These are phyloP conservation scores for Sicus ferrugineus DNA, from an alignment of 2,888 invertebrate genomes.

Conservation along the genomic window DNA sequence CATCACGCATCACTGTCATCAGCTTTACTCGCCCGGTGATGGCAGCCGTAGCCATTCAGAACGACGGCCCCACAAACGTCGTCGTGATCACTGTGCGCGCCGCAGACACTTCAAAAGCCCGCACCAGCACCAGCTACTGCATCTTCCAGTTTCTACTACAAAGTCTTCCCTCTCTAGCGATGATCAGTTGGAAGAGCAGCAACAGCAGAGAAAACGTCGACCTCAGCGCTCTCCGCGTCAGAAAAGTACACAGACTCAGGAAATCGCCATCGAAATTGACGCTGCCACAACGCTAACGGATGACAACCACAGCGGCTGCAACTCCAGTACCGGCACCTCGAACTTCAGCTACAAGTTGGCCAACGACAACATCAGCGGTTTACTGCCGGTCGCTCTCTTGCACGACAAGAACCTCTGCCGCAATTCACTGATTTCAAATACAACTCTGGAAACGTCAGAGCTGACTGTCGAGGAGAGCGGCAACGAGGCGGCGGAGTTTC, in stretches of 20 bases:
- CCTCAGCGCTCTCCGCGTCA: slow-evolving; percentile 29
- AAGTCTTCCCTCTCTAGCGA: slow-evolving; percentile 60
- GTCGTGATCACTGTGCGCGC: slow-evolving; percentile 29
- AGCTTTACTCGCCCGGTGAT: slow-evolving; percentile 38
- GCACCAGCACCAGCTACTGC: slow-evolving; percentile 41
- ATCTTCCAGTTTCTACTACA: slow-evolving; percentile 46
- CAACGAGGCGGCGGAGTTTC: slow-evolving; percentile 34
- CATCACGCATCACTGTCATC: slow-evolving; percentile 44
- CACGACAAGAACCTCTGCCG: slow-evolving; percentile 42
- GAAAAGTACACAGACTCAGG: slow-evolving; percentile 41
- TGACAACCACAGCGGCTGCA: slow-evolving; percentile 46
- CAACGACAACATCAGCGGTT: slow-evolving; percentile 43
- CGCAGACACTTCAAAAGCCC: slow-evolving; percentile 15
- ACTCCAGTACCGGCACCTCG: slow-evolving; percentile 55
- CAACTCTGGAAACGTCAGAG: slow-evolving; percentile 39
- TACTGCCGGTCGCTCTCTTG: slow-evolving; percentile 44
- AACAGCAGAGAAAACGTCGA: slow-evolving; percentile 34
- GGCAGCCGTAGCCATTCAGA: slow-evolving; percentile 5
- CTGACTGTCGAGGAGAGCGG: slow-evolving; percentile 49
- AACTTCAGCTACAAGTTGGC: slow-evolving; percentile 57
- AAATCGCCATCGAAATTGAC: slow-evolving; percentile 60
- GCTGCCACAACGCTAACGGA: slow-evolving; percentile 58
- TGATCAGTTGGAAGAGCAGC: slow-evolving; percentile 41
- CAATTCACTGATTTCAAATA: slow-evolving; percentile 53
- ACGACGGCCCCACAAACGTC: slow-evolving; percentile 32